Percentiles rank a stretch among this genome's conserved stretches.
These are phyloP conservation scores for Amblyornis subalaris DNA, from an alignment of 2,113 vertebrate species.

Conservation along the genomic window DNA sequence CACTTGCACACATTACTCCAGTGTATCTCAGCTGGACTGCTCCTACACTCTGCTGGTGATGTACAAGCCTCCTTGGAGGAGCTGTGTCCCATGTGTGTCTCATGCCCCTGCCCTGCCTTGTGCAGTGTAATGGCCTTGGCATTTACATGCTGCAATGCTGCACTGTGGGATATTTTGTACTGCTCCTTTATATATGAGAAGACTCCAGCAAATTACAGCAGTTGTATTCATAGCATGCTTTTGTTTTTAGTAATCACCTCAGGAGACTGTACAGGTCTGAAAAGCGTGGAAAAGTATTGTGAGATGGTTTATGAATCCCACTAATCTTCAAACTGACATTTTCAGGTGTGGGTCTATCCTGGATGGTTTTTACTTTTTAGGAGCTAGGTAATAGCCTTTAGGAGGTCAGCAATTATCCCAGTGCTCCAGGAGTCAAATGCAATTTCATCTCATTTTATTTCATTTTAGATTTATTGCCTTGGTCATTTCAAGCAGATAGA, in stretches of 20 bases:
- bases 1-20: neutral
- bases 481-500: conserved; percentile 39
- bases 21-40: neutral
- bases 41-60: neutral
- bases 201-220: neutral
- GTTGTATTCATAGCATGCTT: neutral
- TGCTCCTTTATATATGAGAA: neutral
- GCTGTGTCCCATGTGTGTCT: neutral
- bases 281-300: neutral
- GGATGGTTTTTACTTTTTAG: conserved; percentile 33
- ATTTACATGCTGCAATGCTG: neutral
- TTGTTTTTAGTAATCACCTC: conserved; percentile 36
- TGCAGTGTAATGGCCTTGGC: neutral
- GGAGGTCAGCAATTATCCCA: conserved; percentile 54
- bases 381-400: conserved; percentile 26
- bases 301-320: conserved; percentile 12
- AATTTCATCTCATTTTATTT: conserved; percentile 56
- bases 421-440: conserved; percentile 49
- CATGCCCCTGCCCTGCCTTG: rapidly evolving
- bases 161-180: neutral
- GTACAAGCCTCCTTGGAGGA: neutral
- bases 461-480: conserved; percentile 49
- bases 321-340: conserved; percentile 25
- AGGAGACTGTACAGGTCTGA: neutral
- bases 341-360: conserved; percentile 23